Evolutionary conservation across 2,797 vertebrate species (phyloP).

Genomic region (Pelochelys cantorii): DNA sequence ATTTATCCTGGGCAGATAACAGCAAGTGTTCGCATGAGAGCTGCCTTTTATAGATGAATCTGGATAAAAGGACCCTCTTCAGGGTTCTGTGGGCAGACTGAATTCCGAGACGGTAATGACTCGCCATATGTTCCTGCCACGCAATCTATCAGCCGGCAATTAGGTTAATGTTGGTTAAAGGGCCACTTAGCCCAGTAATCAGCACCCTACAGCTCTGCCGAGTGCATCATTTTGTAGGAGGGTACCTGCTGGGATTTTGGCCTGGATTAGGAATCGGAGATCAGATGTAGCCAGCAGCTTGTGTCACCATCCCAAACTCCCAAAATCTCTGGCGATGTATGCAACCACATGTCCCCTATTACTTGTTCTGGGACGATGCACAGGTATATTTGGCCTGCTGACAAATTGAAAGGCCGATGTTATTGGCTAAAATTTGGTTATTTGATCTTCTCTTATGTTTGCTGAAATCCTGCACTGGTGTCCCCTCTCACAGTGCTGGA

Average conservation of each 20-base stretch:
- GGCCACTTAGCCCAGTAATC: slow-evolving; percentile 78
- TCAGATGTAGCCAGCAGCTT: neutral
- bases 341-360: neutral
- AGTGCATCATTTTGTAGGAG: slow-evolving; percentile 47
- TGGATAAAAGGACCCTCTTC: slow-evolving; percentile 72
- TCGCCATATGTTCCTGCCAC: slow-evolving; percentile 77
- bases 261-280: neutral
- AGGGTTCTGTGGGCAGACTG: slow-evolving; percentile 69
- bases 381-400: neutral
- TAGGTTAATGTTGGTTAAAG: slow-evolving; percentile 83
- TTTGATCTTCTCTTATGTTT: neutral
- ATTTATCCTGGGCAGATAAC: slow-evolving; percentile 80
- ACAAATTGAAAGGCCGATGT: neutral
- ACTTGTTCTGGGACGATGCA: neutral
- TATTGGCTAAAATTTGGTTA: accelerated
- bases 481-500: neutral
- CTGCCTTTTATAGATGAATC: slow-evolving; percentile 77
- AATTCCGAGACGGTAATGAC: slow-evolving; percentile 74
- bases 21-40: slow-evolving; percentile 75
- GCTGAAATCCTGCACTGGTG: neutral
- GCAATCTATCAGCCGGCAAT: slow-evolving; percentile 80
- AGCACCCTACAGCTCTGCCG: slow-evolving; percentile 64
- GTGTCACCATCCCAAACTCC: accelerated
- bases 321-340: accelerated
- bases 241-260: slow-evolving; percentile 55